Conservation (phyloP, 2,888 invertebrate species). For the Eumacrocentrus americanus region DNA sequence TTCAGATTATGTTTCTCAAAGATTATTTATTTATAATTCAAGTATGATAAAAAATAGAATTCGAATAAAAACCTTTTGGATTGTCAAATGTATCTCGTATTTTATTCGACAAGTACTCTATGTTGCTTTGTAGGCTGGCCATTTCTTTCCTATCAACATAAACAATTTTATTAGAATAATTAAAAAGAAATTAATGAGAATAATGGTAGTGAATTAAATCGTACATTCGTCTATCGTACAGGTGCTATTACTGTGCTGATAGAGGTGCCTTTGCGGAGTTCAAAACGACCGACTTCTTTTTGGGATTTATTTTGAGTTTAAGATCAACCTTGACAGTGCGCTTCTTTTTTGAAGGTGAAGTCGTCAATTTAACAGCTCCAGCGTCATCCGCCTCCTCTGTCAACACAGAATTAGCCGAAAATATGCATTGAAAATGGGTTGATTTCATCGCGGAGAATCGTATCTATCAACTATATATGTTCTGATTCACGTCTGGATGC, state of each 20-base stretch:
- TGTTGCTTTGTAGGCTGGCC: conserved; percentile 81
- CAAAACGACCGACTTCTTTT: conserved; percentile 53
- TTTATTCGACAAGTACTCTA: conserved; percentile 70
- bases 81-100: conserved; percentile 48
- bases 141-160: conserved; percentile 70
- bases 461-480: not conserved
- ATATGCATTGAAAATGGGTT: conserved; percentile 19
- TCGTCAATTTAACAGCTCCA: conserved; percentile 39
- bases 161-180: conserved; percentile 27
- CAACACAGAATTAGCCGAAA: conserved; percentile 54
- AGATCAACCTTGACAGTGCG: conserved; percentile 59
- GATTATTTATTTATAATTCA: not conserved
- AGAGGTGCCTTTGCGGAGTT: conserved; percentile 53
- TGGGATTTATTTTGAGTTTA: conserved; percentile 59
- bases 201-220: not conserved
- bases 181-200: not conserved
- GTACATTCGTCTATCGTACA: conserved; percentile 12
- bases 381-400: conserved; percentile 54
- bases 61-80: conserved; percentile 42
- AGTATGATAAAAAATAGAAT: not conserved
- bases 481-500: too few species aligned
- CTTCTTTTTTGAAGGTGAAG: conserved; percentile 56
- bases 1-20: not conserved
- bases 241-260: conserved; percentile 51
- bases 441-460: conserved; percentile 7